Base-by-base conservation (phyloP, 2,113 vertebrate genomes). In the Apodemus speciosus region DNA sequence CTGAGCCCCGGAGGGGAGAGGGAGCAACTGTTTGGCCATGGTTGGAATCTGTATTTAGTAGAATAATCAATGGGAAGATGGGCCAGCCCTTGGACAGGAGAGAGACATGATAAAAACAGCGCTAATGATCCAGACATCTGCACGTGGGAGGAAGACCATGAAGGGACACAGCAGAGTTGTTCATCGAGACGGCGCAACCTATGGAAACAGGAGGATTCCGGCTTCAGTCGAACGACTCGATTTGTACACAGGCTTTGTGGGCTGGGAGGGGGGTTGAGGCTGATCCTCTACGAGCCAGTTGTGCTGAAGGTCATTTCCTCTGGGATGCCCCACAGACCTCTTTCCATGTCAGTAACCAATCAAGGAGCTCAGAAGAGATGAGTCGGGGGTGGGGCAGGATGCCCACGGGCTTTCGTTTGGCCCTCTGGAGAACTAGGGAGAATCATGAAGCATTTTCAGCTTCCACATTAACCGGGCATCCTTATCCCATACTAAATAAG, bases 401-500 rank as follows among this genome's bases (percentile, higher is more conserved):
- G 32, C 62, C 49, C 53, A 73, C 32, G 79, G 49, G 76, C 49
- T 77, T 91, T 56, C 73, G 56, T 25, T 56, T 84, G 89, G 85
- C n/a, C 81, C 56, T 49, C 27, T 77, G 18, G 43, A 85, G 75
- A 69, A 27, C 66, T 38, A 38, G 27, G 56, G 38, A 58, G 60
- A 88, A 20, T 62, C 46, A n/a, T 11, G 6, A 56, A 92, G 62
- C 23, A 13, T 51, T 79, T 40, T 73, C 49, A 86, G 40, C 64
- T 27, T 69, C 90, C 20, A 25, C 38, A 13, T 81, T 90, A 88
- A 58, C 53, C 27, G 77, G 43, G 40, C 85, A 83, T 91, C 75
- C 89, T 20, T 71, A 62, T 83, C 38, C 32, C 77, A 92, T 51
- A 86, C 86, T 86, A 93, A 96, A 96, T 94, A 97, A 94, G 95